Conservation (phyloP, 2,888 invertebrate genomes). For the Eristalis arbustorum region DNA sequence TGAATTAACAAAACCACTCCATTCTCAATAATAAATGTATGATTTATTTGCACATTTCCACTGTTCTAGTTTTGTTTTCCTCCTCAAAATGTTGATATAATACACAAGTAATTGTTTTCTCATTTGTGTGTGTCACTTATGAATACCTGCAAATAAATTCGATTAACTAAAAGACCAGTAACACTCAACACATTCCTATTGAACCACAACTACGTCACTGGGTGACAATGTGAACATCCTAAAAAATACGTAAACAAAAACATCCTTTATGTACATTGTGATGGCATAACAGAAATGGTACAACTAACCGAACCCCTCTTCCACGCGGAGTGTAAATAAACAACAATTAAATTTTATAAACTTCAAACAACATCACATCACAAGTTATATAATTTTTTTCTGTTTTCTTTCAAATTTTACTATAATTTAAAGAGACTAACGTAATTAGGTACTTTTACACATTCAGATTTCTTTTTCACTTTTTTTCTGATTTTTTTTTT, state of each 20-base stretch:
- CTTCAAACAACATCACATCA: conserved; percentile 60
- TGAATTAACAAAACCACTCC: background rate
- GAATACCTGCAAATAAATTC: conserved; percentile 10
- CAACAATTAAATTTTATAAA: conserved; percentile 24
- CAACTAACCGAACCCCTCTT: background rate
- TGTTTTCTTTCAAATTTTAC: conserved; percentile 19
- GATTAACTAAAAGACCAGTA: background rate
- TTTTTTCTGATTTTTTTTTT: conserved; percentile 8
- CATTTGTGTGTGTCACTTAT: conserved; percentile 6
- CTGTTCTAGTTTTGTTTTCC: conserved; percentile 22
- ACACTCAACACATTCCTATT: background rate
- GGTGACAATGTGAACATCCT: background rate
- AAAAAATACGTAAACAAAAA: background rate
- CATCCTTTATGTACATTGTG: conserved; percentile 48
- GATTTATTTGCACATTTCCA: conserved; percentile 65
- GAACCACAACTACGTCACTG: background rate
- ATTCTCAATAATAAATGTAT: conserved; percentile 65
- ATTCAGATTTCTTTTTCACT: conserved; percentile 49
- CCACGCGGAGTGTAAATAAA: conserved; percentile 15
- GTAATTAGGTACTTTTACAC: conserved; percentile 67
- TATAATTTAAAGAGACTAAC: conserved; percentile 56
- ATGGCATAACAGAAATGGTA: conserved; percentile 11
- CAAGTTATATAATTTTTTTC: conserved; percentile 10
- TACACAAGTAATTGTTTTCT: conserved; percentile 55
- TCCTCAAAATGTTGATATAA: conserved; percentile 53